A percentile compares a stretch with the other conserved stretches of the same genome.
These are phyloP conservation scores for Drosophila miranda DNA, from an alignment of 1,140 invertebrate genomes.

Conservation along the genomic window DNA sequence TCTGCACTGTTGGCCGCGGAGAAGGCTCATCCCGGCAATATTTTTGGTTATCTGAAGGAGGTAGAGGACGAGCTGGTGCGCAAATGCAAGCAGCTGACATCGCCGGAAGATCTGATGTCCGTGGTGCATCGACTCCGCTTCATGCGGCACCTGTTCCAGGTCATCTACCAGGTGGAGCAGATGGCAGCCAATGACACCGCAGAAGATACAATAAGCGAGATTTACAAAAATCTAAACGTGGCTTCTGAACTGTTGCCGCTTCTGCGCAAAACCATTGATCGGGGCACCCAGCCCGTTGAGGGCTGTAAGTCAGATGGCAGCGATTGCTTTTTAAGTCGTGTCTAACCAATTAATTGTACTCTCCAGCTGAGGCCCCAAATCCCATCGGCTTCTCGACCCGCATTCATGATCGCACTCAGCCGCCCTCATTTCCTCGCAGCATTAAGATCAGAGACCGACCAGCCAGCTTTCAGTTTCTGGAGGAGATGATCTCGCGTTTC, in stretches of 20 bases:
- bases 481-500: constrained; percentile 90
- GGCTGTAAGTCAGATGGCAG: constrained; percentile 84
- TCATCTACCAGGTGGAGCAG: constrained; percentile 87
- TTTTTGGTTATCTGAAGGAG: constrained; percentile 92
- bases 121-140: constrained; percentile 93
- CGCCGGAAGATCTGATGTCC: constrained; percentile 83
- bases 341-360: not conserved
- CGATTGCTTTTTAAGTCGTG: not conserved
- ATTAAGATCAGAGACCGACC: constrained; percentile 94
- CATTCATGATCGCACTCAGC: constrained; percentile 96
- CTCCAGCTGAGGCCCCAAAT: constrained; percentile 84
- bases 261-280: constrained; percentile 89
- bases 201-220: constrained; percentile 86
- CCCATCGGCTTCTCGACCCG: constrained; percentile 96
- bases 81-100: constrained; percentile 86
- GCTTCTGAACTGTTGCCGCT: constrained; percentile 90
- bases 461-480: constrained; percentile 93
- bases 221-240: constrained; percentile 86
- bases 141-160: constrained; percentile 92
- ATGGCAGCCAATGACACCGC: constrained; percentile 83
- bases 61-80: constrained; percentile 95
- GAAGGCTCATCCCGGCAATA: constrained; percentile 92
- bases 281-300: constrained; percentile 89
- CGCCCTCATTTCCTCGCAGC: constrained; percentile 98
- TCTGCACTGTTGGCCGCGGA: constrained; percentile 94